These are phyloP conservation scores for Chloroceryle amazona DNA, from an alignment of 2,797 vertebrate species.

Conservation along the genomic window DNA sequence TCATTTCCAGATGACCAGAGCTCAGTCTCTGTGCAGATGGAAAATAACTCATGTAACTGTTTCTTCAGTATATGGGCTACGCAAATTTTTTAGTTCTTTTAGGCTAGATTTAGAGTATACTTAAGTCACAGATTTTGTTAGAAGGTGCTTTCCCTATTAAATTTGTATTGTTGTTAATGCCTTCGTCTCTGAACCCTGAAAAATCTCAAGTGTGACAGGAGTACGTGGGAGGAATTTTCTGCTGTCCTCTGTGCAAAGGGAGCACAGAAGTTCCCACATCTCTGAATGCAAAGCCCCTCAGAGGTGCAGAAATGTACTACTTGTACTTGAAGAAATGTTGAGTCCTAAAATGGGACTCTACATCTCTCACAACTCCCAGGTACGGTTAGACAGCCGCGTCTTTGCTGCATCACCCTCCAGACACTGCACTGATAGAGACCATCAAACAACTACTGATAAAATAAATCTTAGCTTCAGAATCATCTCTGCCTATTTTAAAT, in stretches of 20 bases:
- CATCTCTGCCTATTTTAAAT: background rate
- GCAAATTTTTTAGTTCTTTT: background rate
- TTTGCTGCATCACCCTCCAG: constrained; percentile 35
- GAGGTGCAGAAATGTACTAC: background rate
- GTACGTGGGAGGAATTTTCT: background rate
- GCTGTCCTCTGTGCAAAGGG: background rate
- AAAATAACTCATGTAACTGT: background rate
- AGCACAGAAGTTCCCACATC: background rate
- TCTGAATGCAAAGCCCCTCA: background rate
- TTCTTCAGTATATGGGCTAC: background rate
- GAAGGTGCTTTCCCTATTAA: background rate
- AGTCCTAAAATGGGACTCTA: background rate
- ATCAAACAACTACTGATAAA: background rate
- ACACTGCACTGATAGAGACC: background rate
- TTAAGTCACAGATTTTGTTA: background rate
- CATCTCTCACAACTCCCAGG: background rate
- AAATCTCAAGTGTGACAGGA: background rate
- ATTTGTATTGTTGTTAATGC: background rate
- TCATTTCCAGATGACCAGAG: background rate
- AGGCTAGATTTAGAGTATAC: background rate
- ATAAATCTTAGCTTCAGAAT: background rate
- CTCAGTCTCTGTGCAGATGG: background rate
- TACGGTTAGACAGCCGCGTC: background rate
- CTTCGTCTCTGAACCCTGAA: background rate
- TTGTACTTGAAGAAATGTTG: background rate